Base-by-base conservation (phyloP, 2,797 vertebrate species). In the Molossus alvarezi region DNA sequence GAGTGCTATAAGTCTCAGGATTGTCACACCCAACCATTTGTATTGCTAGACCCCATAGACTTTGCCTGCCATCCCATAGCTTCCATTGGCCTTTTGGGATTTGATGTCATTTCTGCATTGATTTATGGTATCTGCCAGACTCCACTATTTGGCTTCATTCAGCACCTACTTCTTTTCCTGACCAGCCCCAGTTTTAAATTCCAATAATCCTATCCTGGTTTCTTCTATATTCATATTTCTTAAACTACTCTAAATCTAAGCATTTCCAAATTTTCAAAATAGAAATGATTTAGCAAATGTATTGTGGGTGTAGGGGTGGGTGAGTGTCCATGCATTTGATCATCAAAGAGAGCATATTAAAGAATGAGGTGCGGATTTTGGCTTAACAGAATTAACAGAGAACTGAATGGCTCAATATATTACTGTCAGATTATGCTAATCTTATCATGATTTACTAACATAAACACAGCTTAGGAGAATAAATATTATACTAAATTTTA, bases 331-430 rank as follows among this genome's bases (percentile, higher is more conserved):
- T 98, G 97, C 37, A 95, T 97, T 98, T 93, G 95, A 90, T 98
- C 94, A 97, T 96, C 97, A 97, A 97, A 96, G 94, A 98, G 95
- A 98, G 95, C 90, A 96, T 97, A 97, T n/a, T n/a, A 97, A 97
- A 98, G 95, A 98, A 97, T 81, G 65, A 97, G 86, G 89, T 96
- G 67, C 87, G 97, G 98, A 97, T 96, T 97, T 96, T 97, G 95
- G 81, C 95, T 75, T 98, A 98, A 98, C 96, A 97, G 95, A 98
- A 98, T 98, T 98, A 98, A 91, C 88, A 96, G 90, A 97, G 95
- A 98, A 98, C 90, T 96, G 92, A 96, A 97, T 96, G 73, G 86
- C 92, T 97, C 87, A 94, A 95, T 96, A 97, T 95, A 97, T 98
- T 98, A 97, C 92, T 97, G 93, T 97, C 96, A 98, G 97, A 98